Evolutionary conservation across 2,888 invertebrate species (phyloP).

Genomic region (Dorcus hopei): DNA sequence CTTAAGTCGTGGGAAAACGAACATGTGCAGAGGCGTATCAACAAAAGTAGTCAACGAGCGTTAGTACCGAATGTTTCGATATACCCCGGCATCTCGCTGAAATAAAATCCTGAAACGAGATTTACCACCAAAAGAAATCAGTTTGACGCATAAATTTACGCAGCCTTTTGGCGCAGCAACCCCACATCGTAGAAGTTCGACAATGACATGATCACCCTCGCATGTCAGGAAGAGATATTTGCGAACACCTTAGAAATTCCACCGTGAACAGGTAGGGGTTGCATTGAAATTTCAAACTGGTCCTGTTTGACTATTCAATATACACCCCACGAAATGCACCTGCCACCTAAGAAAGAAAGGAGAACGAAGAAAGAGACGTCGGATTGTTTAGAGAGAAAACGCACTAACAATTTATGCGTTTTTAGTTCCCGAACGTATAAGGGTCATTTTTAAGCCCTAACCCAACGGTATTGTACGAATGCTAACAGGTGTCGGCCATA

Average conservation of each 20-base stretch:
- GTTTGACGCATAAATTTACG: neutral
- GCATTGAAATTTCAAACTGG: neutral
- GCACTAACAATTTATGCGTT: neutral
- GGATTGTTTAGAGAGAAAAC: neutral
- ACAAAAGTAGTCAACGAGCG: constrained; percentile 34
- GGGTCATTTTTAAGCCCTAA: too few relatives aligned
- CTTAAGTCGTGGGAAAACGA: constrained; percentile 42
- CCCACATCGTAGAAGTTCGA: constrained; percentile 3
- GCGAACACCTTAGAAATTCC: constrained; percentile 5
- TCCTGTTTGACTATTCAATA: neutral
- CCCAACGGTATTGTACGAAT: constrained; percentile 1
- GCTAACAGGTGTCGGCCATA: constrained; percentile 15
- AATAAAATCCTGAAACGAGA: constrained; percentile 9
- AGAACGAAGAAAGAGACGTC: constrained; percentile 2
- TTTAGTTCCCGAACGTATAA: neutral
- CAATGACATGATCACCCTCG: constrained; percentile 12
- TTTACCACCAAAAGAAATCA: constrained; percentile 13
- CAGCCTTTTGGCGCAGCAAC: neutral
- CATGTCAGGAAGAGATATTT: constrained; percentile 12
- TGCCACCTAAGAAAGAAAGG: constrained; percentile 8
- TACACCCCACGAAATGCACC: constrained; percentile 12
- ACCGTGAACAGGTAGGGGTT: neutral
- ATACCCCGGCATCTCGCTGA: neutral
- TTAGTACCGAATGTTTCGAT: neutral
- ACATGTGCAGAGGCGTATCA: constrained; percentile 41